Conservation (phyloP, 2,113 vertebrate genomes). For the Callaeas wilsoni region DNA sequence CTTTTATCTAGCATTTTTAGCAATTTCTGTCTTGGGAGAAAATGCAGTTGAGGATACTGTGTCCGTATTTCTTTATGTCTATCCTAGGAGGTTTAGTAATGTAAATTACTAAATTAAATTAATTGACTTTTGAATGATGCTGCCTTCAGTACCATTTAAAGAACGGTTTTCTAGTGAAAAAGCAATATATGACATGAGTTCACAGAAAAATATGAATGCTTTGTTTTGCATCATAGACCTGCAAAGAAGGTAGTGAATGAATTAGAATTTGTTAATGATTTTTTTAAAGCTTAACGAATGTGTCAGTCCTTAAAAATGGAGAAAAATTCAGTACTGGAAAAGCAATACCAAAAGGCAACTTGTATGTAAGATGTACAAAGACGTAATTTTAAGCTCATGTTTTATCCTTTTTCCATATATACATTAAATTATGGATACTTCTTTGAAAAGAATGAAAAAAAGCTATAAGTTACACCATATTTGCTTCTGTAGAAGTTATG, state of each 20-base stretch:
- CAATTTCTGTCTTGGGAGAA: neutral
- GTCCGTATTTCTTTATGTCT: neutral
- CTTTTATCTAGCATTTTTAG: neutral
- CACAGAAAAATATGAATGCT: neutral
- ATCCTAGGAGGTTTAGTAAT: neutral
- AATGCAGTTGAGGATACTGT: neutral
- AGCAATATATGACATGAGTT: neutral
- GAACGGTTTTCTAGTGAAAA: neutral
- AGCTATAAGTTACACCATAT: neutral
- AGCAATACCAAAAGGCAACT: neutral
- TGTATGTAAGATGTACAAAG: neutral
- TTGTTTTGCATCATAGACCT: neutral
- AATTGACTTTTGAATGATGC: neutral
- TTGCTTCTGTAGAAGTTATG: neutral
- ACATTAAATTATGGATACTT: neutral
- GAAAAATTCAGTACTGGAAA: neutral
- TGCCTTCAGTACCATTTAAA: neutral
- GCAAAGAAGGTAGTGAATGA: neutral
- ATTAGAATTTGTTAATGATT: neutral
- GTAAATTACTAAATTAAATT: neutral
- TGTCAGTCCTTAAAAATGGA: neutral
- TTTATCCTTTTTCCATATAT: neutral
- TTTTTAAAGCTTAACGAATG: neutral
- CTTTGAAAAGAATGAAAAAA: neutral
- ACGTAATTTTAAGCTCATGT: neutral